A percentile compares a stretch with the other conserved stretches of the same genome.
These are phyloP conservation scores for Notospermus geniculatus DNA, from an alignment of 1,140 invertebrate genomes.

Conservation along the genomic window DNA sequence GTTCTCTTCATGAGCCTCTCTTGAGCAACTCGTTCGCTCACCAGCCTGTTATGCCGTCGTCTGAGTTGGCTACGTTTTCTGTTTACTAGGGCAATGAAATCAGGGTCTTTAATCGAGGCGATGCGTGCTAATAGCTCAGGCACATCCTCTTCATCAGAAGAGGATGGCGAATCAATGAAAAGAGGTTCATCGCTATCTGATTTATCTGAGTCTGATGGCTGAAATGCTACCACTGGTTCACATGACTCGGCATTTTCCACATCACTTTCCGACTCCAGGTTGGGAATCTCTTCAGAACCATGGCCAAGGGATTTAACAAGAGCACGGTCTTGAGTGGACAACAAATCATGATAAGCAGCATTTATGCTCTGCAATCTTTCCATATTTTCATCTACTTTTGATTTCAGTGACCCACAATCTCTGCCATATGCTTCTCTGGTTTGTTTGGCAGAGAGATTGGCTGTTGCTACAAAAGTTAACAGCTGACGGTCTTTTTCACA, in stretches of 20 bases:
- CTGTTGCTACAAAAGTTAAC: conserved; percentile 3
- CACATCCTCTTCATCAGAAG: neutral
- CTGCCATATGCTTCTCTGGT: neutral
- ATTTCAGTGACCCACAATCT: neutral
- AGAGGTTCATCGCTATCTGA: conserved; percentile 3
- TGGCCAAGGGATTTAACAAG: neutral
- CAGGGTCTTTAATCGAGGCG: conserved; percentile 1
- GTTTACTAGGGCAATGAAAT: neutral
- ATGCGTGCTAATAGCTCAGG: neutral
- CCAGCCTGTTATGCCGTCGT: neutral
- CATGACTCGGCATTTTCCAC: neutral
- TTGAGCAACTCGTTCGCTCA: neutral
- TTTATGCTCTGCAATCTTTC: neutral
- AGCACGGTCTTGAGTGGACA: neutral
- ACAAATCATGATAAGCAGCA: neutral
- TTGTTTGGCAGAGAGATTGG: conserved; percentile 1
- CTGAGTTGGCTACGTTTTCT: neutral
- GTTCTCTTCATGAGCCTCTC: neutral
- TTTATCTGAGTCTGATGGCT: neutral
- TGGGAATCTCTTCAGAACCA: neutral
- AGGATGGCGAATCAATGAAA: neutral
- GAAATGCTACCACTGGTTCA: neutral
- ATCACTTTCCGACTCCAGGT: neutral
- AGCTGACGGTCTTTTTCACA: conserved; percentile 9
- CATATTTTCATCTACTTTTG: conserved; percentile 1